A percentile compares a stretch with the other conserved stretches of the same genome.
These are phyloP conservation scores for Rhynchomys soricoides DNA, from an alignment of 2,113 vertebrate species.

Conservation along the genomic window DNA sequence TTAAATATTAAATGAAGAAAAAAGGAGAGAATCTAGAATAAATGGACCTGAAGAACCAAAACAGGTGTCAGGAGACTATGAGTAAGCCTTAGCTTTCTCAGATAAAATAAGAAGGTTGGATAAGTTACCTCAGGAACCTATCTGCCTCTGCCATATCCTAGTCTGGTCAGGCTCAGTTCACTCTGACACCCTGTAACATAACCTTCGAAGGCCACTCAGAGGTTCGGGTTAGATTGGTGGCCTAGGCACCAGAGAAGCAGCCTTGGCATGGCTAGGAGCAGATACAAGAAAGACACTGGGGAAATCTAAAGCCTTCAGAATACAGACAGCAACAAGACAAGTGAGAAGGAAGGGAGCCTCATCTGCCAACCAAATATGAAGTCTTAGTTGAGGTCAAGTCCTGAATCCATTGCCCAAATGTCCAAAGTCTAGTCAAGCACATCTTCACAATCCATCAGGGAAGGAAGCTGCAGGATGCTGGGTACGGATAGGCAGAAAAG, in stretches of 20 bases:
- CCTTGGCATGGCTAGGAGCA: neutral
- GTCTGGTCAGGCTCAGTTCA: neutral
- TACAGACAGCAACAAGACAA: neutral
- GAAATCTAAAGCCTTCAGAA: neutral
- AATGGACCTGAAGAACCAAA: neutral
- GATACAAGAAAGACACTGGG: neutral
- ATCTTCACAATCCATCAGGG: neutral
- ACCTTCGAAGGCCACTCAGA: neutral
- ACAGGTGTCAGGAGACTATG: neutral
- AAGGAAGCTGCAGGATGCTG: neutral
- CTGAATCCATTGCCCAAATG: slow-evolving; percentile 8
- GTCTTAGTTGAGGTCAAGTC: slow-evolving; percentile 49
- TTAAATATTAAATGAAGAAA: neutral
- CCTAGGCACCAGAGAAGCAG: neutral
- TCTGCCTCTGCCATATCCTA: neutral
- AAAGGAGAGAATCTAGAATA: neutral
- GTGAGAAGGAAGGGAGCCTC: slow-evolving; percentile 47
- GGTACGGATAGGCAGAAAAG: neutral
- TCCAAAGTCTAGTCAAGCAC: neutral
- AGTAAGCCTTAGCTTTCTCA: neutral
- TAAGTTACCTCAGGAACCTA: neutral
- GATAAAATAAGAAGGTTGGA: neutral
- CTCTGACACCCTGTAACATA: neutral
- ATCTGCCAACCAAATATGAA: neutral
- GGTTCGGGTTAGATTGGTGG: neutral